Base-by-base conservation (phyloP, 1,140 invertebrate genomes). In the Stegodyphus mimosarum region DNA sequence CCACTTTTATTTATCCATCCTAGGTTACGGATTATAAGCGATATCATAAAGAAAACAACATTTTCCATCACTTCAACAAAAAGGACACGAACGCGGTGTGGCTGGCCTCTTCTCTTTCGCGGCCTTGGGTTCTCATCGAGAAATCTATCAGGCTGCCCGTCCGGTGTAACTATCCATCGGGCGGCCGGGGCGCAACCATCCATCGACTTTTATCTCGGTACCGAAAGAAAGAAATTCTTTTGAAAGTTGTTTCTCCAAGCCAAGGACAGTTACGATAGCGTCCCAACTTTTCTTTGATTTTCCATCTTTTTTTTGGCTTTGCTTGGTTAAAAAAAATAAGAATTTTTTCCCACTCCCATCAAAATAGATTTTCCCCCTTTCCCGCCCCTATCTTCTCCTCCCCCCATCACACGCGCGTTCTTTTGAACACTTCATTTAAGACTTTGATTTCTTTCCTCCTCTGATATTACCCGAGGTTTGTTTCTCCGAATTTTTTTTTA, bases 391-490 rank as follows among this genome's bases (percentile, higher is more conserved):
- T 50, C 50, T 15, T 78, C 50, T 53, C 63, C 76, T 2, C 55
- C 9, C 9, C 5, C 55, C 55, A 60, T 60, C 33, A 33, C 33
- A 33, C 55, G 13, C 13, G 64, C 76, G 15, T 69, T 78, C 64
- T 51, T 77, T 78, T 78, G 76, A 78, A 63, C 76, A 78, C 76
- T 78, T 78, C 48, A 69, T 78, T 78, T 78, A 69, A 78, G 76
- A 7, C 64, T 67, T 67, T 67, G 64, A 67, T 66, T 49, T 49
- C 60, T 50, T 9, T 33, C 33, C 74, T 66, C 52, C 17, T 76
- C 7, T 13, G 48, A 48, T 33, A 76, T 78, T 52, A 69, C 63
- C 63, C 49, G 50, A 78, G 76, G 66, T 78, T 78, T 78, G 76
- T 78, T 78, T 78, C 64, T 67, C n/a, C 64, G n/a, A 15, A 4